These are phyloP conservation scores for Romanogobio albipinnatus DNA, from an alignment of 2,113 vertebrate genomes.

Conservation along the genomic window DNA sequence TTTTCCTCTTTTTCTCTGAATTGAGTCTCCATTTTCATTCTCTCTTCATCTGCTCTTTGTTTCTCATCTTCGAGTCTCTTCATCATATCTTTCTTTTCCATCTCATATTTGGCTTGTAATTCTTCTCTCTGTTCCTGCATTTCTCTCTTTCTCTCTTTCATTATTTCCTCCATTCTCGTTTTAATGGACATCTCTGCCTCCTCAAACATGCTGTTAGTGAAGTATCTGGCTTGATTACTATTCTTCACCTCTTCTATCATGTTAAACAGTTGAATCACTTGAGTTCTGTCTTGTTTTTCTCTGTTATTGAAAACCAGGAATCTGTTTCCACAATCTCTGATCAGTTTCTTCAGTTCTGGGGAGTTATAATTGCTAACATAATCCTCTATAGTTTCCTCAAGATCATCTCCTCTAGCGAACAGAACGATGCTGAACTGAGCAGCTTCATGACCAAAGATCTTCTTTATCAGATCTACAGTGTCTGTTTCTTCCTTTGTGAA, in stretches of 20 bases:
- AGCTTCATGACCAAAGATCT: neutral
- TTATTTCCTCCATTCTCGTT: neutral
- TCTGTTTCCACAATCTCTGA: too few relatives aligned
- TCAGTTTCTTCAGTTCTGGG: neutral
- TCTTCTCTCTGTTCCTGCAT: too few relatives aligned
- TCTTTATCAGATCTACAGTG: neutral
- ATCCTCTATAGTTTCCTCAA: neutral
- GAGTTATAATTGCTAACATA: neutral
- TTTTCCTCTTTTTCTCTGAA: too few relatives aligned
- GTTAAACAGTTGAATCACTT: too few relatives aligned
- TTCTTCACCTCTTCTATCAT: neutral
- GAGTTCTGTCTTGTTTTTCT: too few relatives aligned
- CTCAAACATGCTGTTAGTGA: conserved; percentile 2
- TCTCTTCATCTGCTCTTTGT: too few relatives aligned
- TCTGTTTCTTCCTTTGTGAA: neutral
- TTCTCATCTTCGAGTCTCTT: too few relatives aligned
- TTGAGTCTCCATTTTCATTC: too few relatives aligned
- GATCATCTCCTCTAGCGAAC: conserved; percentile 22
- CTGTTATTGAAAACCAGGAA: too few relatives aligned
- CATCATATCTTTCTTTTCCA: neutral
- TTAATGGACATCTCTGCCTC: neutral
- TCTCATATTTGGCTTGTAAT: neutral
- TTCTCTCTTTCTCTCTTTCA: neutral
- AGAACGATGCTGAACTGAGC: conserved; percentile 24
- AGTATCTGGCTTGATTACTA: neutral